A percentile compares a stretch with the other conserved stretches of the same genome.
Conservation (phyloP, 2,113 vertebrate genomes). For the Prunella himalayana region DNA sequence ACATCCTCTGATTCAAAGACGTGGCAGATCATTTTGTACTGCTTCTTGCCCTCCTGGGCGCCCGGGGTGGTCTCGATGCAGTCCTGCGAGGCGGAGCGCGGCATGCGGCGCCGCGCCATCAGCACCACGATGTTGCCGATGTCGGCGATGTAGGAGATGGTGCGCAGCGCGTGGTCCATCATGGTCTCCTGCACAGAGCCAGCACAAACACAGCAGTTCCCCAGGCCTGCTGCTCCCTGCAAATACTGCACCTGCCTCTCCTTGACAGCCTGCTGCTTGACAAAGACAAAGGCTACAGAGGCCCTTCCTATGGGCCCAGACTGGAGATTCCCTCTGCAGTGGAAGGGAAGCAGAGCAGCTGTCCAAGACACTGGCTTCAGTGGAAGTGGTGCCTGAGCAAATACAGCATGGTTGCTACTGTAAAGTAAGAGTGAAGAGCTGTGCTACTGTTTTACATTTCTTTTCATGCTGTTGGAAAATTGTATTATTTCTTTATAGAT, state of each 20-base stretch:
- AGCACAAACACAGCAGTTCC: background rate
- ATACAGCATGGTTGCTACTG: background rate
- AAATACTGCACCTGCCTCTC: background rate
- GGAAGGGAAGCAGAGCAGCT: accelerated
- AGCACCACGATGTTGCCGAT: conserved; percentile 97
- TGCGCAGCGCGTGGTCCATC: conserved; percentile 98
- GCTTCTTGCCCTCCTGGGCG: conserved; percentile 90
- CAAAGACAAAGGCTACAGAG: background rate
- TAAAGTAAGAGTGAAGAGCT: background rate
- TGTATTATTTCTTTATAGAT: background rate
- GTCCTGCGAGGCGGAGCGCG: conserved; percentile 91
- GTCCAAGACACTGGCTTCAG: background rate
- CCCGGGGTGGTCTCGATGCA: conserved; percentile 94
- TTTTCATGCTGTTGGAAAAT: background rate
- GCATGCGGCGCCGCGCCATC: conserved; percentile 95
- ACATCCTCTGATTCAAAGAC: conserved; percentile 98
- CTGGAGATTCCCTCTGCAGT: accelerated
- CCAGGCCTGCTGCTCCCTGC: background rate
- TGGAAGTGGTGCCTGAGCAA: background rate
- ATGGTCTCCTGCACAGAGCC: conserved; percentile 84
- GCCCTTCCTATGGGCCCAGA: accelerated
- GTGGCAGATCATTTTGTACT: conserved; percentile 99
- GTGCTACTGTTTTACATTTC: background rate
- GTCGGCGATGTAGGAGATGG: conserved; percentile 97
- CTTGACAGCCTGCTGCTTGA: background rate